Percentiles rank a stretch among this genome's conserved stretches.
phyloP scores from a whole-genome alignment of 2,888 invertebrate genomes.

The Agrenia bidenticulata region DNA sequence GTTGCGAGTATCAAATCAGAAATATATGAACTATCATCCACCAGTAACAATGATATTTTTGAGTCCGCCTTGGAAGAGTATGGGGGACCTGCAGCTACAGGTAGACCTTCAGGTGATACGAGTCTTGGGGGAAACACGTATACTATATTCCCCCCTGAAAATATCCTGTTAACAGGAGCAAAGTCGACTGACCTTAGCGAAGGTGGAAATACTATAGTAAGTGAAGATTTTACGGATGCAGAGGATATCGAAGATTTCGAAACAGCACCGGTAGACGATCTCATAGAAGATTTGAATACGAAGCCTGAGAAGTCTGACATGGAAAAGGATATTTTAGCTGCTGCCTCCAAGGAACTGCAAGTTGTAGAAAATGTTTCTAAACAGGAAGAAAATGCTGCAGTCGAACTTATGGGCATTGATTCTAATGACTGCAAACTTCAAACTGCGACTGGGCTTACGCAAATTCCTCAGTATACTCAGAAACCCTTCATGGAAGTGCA shows the following conservation, averaged over 20 bases:
- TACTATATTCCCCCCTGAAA: constrained; percentile 44
- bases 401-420: no score
- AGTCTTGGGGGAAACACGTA: constrained; percentile 42
- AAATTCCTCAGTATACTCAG: not conserved
- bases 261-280: constrained; percentile 38
- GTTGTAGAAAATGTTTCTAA: constrained; percentile 2
- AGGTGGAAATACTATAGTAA: constrained; percentile 42
- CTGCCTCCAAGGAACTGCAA: constrained; percentile 13
- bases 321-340: constrained; percentile 20
- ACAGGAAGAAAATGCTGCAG: not conserved
- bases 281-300: constrained; percentile 1
- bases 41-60: constrained; percentile 33
- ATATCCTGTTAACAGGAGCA: constrained; percentile 25
- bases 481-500: constrained; percentile 46
- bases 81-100: constrained; percentile 6
- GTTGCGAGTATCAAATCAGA: constrained; percentile 51
- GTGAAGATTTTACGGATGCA: constrained; percentile 45
- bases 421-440: no score
- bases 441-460: no score
- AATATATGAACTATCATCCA: constrained; percentile 38
- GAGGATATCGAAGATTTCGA: constrained; percentile 46
- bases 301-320: constrained; percentile 24
- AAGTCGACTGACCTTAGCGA: constrained; percentile 43
- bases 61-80: constrained; percentile 40
- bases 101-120: constrained; percentile 19